Evolutionary conservation across 2,888 invertebrate species (phyloP), one percentile per base, ranked within the genome.

Genomic region (Amphipoea oculea): DNA sequence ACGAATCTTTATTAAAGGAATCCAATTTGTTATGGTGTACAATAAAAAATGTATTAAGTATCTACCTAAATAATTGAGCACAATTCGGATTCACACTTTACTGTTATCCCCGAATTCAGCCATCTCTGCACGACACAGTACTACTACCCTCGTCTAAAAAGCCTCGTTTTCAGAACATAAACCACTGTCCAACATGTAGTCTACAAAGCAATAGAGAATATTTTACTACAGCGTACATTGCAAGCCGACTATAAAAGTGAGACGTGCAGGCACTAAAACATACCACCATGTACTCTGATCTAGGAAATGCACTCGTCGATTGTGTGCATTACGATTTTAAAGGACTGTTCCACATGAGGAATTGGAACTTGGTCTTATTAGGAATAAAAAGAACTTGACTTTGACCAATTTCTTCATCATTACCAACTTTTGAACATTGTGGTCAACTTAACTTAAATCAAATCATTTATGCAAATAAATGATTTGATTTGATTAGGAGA

Each of bases 241-340:
- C 88, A 69, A 63, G 85, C 74, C 54, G 73, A 45, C 85, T 80
- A 77, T 85, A 85, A 85, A 87, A 73, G 45, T 76, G 81, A 48
- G 74, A 85, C 85, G 88, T 85, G 85, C 66, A 67, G 67, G 66
- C 85, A 87, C 68, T 85, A 84, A 85, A 87, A 77, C 69, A 85
- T 73, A 70, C 71, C 74, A 6, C 40, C 40, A 42, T 85, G 80
- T n/a, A 67, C 72, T 72, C 74, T 77, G 76, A 84, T 84, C 54
- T 74, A 66, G 51, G 76, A 72, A 72, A 69, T 84, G 68, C 80
- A 79, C 71, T 77, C 67, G 65, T 62, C 51, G 63, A 51, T 54
- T 82, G 40, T 60, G 48, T 36, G 42, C 66, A 74, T 85, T 85
- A 84, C 76, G 20, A 29, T 84, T 87, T 72, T 71, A 84, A 66